A percentile compares a stretch with the other conserved stretches of the same genome.
phyloP scores from a whole-genome alignment of 2,797 vertebrate genomes.

The Todus mexicanus region DNA sequence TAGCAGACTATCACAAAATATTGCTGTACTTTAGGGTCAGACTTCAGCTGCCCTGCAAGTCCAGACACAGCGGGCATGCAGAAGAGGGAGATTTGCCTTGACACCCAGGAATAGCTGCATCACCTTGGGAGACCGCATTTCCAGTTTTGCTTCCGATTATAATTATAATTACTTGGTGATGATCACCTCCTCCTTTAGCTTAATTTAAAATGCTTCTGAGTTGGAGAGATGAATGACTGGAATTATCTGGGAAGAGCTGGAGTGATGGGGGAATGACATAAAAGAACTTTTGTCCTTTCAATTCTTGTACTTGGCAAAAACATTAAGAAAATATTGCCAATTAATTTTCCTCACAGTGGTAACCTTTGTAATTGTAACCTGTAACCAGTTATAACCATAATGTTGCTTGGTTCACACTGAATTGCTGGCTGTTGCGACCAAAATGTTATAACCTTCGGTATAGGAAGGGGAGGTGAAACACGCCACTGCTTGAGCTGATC shows the following conservation, averaged over 20 bases:
- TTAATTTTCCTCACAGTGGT: conserved; percentile 41
- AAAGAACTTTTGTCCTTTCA: conserved; percentile 23
- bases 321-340: conserved; percentile 32
- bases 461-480: neutral
- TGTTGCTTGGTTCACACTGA: neutral
- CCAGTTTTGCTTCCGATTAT: conserved; percentile 35
- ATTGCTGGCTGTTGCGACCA: neutral
- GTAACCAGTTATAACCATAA: conserved; percentile 26
- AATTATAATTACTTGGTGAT: conserved; percentile 58
- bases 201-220: conserved; percentile 52
- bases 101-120: conserved; percentile 26
- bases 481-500: neutral
- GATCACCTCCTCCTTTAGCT: conserved; percentile 29
- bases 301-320: conserved; percentile 21
- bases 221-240: conserved; percentile 35
- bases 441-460: neutral
- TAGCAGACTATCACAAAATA: neutral
- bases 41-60: neutral
- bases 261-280: conserved; percentile 4
- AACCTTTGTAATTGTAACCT: conserved; percentile 30
- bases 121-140: conserved; percentile 30
- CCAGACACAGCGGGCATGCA: neutral
- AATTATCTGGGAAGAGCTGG: conserved; percentile 47
- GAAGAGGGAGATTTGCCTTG: neutral
- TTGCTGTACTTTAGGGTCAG: neutral